Conservation (phyloP, 2,113 vertebrate genomes). For the Ciconia boyciana region DNA sequence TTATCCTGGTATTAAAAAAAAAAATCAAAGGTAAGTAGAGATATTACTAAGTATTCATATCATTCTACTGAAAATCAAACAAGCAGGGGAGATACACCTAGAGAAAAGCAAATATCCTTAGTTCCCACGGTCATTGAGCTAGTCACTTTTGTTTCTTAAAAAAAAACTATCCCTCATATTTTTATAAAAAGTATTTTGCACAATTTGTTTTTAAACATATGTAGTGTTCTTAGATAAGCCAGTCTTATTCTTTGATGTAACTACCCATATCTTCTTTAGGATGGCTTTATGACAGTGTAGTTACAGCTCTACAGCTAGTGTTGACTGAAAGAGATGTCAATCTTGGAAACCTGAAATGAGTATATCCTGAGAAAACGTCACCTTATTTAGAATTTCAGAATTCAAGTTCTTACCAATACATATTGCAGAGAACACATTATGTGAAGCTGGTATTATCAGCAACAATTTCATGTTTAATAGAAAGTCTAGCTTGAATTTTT, state of each 20-base stretch:
- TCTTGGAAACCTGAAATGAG: not conserved
- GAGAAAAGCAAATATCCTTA: not conserved
- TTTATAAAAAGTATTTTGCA: not conserved
- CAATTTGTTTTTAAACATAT: not conserved
- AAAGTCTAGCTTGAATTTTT: not conserved
- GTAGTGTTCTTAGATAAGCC: not conserved
- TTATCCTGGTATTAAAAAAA: not conserved
- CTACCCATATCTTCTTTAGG: not conserved
- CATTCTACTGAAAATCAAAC: not conserved
- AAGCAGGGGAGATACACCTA: not conserved
- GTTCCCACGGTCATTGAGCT: not conserved
- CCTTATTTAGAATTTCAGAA: not conserved
- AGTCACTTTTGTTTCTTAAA: not conserved
- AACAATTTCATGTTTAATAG: not conserved
- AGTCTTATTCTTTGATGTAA: not conserved
- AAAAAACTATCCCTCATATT: not conserved
- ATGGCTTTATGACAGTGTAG: not conserved
- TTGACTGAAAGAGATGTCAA: not conserved
- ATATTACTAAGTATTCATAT: not conserved
- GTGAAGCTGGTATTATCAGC: not conserved
- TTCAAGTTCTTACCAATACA: not conserved
- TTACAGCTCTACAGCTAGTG: not conserved
- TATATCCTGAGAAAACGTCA: not conserved
- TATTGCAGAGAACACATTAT: not conserved
- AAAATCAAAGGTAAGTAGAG: not conserved